A percentile compares a stretch with the other conserved stretches of the same genome.
phyloP scores from a whole-genome alignment of 2,113 vertebrate genomes.

The Aleadryas rufinucha region DNA sequence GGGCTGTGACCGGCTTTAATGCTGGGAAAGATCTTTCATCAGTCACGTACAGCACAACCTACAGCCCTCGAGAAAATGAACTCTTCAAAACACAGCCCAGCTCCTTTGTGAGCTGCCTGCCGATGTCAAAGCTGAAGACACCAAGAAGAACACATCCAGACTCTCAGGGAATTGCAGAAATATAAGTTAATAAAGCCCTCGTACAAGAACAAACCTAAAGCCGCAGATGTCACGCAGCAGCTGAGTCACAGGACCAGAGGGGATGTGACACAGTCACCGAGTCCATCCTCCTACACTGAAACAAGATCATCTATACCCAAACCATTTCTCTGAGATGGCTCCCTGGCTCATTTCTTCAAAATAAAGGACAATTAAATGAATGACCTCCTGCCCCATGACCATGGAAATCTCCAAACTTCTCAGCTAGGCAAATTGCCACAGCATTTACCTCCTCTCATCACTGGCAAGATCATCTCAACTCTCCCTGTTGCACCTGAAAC shows the following conservation, averaged over 20 bases:
- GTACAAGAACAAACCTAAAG: not conserved
- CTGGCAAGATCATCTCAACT: not conserved
- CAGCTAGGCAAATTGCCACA: rapidly evolving
- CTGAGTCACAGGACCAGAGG: not conserved
- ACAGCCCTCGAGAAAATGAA: not conserved
- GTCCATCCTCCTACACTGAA: not conserved
- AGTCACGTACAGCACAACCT: constrained; percentile 40
- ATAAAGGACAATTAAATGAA: not conserved
- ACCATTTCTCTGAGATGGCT: rapidly evolving
- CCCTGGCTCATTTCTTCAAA: not conserved
- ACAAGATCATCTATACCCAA: not conserved
- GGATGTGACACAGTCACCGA: not conserved
- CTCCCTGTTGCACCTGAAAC: not conserved
- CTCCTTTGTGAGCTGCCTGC: not conserved
- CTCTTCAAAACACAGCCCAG: not conserved
- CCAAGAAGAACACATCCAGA: not conserved
- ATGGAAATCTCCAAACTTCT: not conserved
- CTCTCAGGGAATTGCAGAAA: not conserved
- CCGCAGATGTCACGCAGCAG: not conserved
- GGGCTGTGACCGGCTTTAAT: constrained; percentile 7
- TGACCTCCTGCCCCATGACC: rapidly evolving
- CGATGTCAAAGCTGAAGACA: not conserved
- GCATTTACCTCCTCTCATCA: not conserved
- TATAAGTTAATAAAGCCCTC: not conserved
- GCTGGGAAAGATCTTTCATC: constrained; percentile 30